Evolutionary conservation across 2,113 vertebrate genomes (phyloP).

Genomic region (Gymnarchus niloticus): DNA sequence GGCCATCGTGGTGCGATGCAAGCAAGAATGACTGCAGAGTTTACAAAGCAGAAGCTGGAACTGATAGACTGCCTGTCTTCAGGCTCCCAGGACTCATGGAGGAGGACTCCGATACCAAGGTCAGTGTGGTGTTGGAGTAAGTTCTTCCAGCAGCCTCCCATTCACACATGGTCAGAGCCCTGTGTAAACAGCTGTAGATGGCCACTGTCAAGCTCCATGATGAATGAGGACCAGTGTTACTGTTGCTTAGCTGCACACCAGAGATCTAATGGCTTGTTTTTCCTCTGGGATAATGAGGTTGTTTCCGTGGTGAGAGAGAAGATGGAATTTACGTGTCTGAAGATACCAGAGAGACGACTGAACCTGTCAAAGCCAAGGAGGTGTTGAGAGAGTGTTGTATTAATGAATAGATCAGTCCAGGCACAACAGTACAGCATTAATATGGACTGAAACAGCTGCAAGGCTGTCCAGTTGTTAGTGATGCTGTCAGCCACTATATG

Average conservation of each 20-base stretch:
- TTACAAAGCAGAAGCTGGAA: no score
- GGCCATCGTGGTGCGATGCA: no score
- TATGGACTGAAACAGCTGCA: no score
- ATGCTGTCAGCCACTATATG: background rate
- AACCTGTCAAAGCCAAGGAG: background rate
- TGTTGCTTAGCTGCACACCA: background rate
- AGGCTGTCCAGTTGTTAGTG: no score
- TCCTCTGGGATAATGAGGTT: slow-evolving; percentile 15
- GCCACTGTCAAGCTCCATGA: slow-evolving; percentile 22
- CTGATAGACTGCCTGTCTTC: no score
- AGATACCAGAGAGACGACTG: background rate
- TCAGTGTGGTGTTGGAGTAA: background rate
- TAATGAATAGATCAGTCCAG: no score
- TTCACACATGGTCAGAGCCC: slow-evolving; percentile 9
- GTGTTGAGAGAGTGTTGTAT: no score
- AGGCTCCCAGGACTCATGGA: no score
- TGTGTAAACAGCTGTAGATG: slow-evolving; percentile 22
- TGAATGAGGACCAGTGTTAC: background rate
- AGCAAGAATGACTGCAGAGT: no score
- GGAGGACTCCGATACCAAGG: no score
- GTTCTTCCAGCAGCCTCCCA: background rate
- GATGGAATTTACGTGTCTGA: background rate
- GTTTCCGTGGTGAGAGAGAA: background rate
- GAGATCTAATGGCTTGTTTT: background rate
- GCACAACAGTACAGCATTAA: no score